Base-by-base conservation (phyloP, 2,797 vertebrate genomes). In the Lagodon rhomboides region DNA sequence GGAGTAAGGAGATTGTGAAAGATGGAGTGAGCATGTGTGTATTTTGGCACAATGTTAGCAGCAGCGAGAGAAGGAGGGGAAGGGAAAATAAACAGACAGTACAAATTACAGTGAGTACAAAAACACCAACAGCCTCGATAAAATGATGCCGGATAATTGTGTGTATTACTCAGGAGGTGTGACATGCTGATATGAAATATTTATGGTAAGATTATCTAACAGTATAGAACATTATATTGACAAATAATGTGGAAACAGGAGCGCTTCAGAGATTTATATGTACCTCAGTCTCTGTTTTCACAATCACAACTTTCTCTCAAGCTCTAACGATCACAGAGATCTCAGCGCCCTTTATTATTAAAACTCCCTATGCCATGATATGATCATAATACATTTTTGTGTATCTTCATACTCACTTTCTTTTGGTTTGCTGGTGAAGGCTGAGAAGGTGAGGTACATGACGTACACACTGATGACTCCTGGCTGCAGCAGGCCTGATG, bases 371-470 rank as follows among this genome's bases (percentile, higher is more conserved):
- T 38, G 8, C 9, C 34, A 38, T 50, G 25, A 22, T 34, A 4
- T 66, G 20, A 34, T 11, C 38, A 10, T 38, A 38, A 38, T 38
- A 38, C 10, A 11, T 9, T 38, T 38, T 38, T 38, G 38, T 38
- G 38, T 38, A 3, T 38, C 38, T 59, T 79, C 47, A 59, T 62
- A 95, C 97, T 96, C 91, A 99, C 98, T 89, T 91, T 99, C 97
- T 87, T 92, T 94, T 13, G 98, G 98, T 87, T 98, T 98, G 95
- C 97, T 99, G 87, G 97, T 95, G 74, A 99, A 95, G 2, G 98
- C 96, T 4, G 98, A 99, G 91, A 98, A 99, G 38, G 98, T 99
- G 85, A 99, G 97, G 85, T 99, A 99, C 89, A 98, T 98, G 80
- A 98, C 98, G 0, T 99, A 99, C 84, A 98, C 96, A 84, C 97